Evolutionary conservation across 2,888 invertebrate genomes (phyloP), one percentile per base, ranked within the genome.

Genomic region (Philonicus albiceps): DNA sequence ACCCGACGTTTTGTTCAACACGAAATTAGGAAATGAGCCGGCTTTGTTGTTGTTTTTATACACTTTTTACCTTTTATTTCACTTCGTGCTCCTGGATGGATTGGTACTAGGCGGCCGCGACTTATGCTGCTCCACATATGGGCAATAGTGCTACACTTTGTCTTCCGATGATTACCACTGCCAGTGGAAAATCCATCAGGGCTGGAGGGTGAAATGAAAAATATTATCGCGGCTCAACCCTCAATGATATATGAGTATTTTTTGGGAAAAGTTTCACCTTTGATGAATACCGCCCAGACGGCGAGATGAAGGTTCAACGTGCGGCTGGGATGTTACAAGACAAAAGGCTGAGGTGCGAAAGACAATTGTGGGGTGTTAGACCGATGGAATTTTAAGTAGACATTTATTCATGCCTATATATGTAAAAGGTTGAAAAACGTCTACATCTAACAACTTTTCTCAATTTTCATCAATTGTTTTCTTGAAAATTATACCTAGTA

Each of bases 1-100:
- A 85, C 73, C 85, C 74, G 85, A 85, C 74, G 83, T 83, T 83
- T 83, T 83, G 83, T 83, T 83, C 83, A 64, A 83, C 83, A 83
- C 64, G 83, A 83, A 83, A 83, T 83, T 83, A 64, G 83, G 83
- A 83, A 83, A 83, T 83, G 83, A 83, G 83, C 83, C 83, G 83
- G 83, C 83, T 64, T 83, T 83, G 83, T 83, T 83, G 83, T 83
- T 83, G 83, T 83, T 83, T 34, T 72, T 83, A 83, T 83, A 31
- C 55, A 64, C 34, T 83, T 64, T 72, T 34, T 31, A 53, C n/a
- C 16, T 55, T 55, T 83, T 64, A 16, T 13, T 80, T 30, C 30
- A 49, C 16, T 53, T 80, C 37, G 80, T 27, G 31, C 37, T 40
- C 34, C 40, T 55, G 49, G 49, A 81, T 81, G 53, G 53, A 53